These are phyloP conservation scores for Steinernema khuongi DNA, from an alignment of 1,140 invertebrate genomes.

Conservation along the genomic window DNA sequence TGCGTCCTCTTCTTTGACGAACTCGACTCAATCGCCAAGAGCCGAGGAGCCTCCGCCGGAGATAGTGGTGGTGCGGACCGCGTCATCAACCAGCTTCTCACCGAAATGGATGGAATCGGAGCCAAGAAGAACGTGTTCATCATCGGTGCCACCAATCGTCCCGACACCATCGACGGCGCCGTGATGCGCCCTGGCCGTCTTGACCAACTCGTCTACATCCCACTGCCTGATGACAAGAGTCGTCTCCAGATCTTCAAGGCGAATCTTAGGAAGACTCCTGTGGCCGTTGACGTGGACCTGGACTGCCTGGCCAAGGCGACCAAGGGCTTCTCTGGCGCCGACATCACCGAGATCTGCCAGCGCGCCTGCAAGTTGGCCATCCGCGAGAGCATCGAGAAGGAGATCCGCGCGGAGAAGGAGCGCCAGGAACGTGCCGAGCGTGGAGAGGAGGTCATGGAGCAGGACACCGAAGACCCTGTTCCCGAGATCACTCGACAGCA, in stretches of 20 bases:
- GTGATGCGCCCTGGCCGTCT: slow-evolving; percentile 92
- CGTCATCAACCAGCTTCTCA: slow-evolving; percentile 99
- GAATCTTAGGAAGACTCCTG: slow-evolving; percentile 90
- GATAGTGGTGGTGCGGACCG: slow-evolving; percentile 81
- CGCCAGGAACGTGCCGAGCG: slow-evolving; percentile 71
- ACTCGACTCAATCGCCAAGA: slow-evolving; percentile 96
- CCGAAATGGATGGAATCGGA: slow-evolving; percentile 98
- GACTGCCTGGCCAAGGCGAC: slow-evolving; percentile 90
- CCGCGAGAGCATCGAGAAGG: slow-evolving; percentile 88
- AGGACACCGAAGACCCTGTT: slow-evolving; percentile 89
- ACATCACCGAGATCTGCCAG: no score
- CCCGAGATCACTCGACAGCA: slow-evolving; percentile 92
- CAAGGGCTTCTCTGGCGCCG: slow-evolving; percentile 90
- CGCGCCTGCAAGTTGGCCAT: slow-evolving; percentile 98
- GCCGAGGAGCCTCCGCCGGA: slow-evolving; percentile 63
- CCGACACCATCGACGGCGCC: no score
- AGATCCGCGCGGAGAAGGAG: slow-evolving; percentile 82
- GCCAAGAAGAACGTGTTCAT: no score
- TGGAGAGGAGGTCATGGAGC: slow-evolving; percentile 68
- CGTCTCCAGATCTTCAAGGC: slow-evolving; percentile 79
- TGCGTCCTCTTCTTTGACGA: slow-evolving; percentile 99
- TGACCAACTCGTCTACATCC: slow-evolving; percentile 98
- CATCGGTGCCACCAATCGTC: no score
- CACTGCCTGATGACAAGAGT: slow-evolving; percentile 93
- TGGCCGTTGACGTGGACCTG: slow-evolving; percentile 79